phyloP scores from a whole-genome alignment of 2,797 vertebrate genomes.

The Megalops cyprinoides region DNA sequence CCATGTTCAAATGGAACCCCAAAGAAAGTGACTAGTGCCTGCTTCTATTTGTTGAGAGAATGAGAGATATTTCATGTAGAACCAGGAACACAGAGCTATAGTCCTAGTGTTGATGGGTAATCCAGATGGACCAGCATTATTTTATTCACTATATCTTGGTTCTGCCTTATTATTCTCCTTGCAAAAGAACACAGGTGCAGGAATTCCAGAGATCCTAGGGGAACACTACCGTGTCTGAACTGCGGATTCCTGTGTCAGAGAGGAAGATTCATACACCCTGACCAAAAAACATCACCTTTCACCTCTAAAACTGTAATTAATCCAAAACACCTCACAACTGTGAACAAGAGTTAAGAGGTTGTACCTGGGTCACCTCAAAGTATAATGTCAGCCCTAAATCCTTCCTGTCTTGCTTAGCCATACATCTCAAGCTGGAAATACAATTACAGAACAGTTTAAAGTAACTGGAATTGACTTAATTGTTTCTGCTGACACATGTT shows the following conservation, averaged over 20 bases:
- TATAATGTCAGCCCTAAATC: slow-evolving; percentile 1
- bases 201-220: slow-evolving; percentile 10
- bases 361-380: slow-evolving; percentile 11
- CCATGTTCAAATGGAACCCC: background rate
- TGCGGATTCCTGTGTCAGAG: background rate
- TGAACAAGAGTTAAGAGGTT: background rate
- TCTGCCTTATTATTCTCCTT: background rate
- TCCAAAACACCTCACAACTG: background rate
- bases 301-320: background rate
- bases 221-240: background rate
- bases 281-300: slow-evolving; percentile 6
- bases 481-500: too few relatives aligned
- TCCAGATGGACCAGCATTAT: background rate
- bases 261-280: slow-evolving; percentile 15
- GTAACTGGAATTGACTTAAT: too few relatives aligned
- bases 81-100: background rate
- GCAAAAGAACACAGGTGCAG: slow-evolving; percentile 5
- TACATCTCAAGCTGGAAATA: background rate
- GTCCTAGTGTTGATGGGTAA: background rate
- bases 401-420: background rate
- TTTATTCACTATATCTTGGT: background rate
- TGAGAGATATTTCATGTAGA: background rate
- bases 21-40: background rate
- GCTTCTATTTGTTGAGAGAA: background rate
- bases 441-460: background rate